Evolutionary conservation across 2,888 invertebrate genomes (phyloP), one percentile per base, ranked within the genome.

Genomic region (Megamerina dolium): DNA sequence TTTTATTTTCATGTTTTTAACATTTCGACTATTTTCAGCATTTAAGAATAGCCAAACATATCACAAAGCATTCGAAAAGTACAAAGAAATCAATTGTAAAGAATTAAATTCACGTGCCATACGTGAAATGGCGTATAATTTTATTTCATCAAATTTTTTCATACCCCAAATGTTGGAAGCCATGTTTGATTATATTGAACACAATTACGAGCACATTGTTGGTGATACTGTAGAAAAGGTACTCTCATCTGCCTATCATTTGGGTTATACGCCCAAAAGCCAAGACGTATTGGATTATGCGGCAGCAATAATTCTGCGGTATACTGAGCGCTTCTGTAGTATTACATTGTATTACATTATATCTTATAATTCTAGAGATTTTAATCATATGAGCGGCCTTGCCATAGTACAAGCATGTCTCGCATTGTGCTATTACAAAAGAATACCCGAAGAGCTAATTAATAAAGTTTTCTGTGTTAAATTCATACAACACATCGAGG

Each of bases 401-500:
- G 63, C 73, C 2, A 64, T 79, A 37, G 61, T 81, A 8, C 76
- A 79, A 53, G 65, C 74, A 10, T 73, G 75, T 32, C 55, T 80
- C 14, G 72, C 77, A 0, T 57, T 81, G 10, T 74, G 75, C 47
- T 79, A 69, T 59, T 79, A 75, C 53, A 73, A 77, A 51, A 58
- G 64, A 12, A 63, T 80, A 32, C 73, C 78, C 0, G 66, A 69
- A 36, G 63, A 72, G 17, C 63, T 80, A 10, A 70, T 79, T 17
- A 72, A 76, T 53, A 69, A 73, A 51, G 75, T 80, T 32, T 81
- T 81, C 59, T 77, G 75, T 50, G 74, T 78, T 2, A 72, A 74
- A 41, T 81, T 81, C 58, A 73, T 81, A 52, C 76, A 78, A 51
- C 72, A 74, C 51, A 60, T 81, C 1, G 81, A 81, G 54, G 66